Conservation (phyloP, 1,140 invertebrate species). For the Trypoxylus dichotomus region DNA sequence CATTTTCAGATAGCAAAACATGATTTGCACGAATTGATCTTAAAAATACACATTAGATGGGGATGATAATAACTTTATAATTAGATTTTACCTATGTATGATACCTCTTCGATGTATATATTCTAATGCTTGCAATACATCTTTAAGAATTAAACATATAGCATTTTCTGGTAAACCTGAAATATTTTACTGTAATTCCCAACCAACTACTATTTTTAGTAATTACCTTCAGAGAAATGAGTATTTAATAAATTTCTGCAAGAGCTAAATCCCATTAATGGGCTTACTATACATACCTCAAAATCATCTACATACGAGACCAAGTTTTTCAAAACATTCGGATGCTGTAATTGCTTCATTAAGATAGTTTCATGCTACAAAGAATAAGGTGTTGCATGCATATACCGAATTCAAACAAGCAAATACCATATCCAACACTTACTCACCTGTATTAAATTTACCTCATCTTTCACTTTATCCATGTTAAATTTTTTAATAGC, state of each 20-base stretch:
- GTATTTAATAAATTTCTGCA: constrained; percentile 76
- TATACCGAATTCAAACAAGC: neutral
- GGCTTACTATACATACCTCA: constrained; percentile 77
- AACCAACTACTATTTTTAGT: neutral
- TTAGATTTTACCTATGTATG: constrained; percentile 73
- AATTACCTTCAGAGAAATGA: constrained; percentile 70
- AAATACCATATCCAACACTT: neutral
- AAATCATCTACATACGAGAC: constrained; percentile 73
- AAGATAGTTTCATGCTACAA: constrained; percentile 73
- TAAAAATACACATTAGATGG: neutral
- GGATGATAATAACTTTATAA: neutral
- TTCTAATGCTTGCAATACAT: constrained; percentile 75
- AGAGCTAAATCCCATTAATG: constrained; percentile 80
- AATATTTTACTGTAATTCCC: constrained; percentile 29
- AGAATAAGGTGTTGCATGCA: constrained; percentile 27
- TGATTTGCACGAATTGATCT: constrained; percentile 83
- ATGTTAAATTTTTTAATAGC: constrained; percentile 76
- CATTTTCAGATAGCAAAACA: constrained; percentile 72
- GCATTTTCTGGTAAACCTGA: constrained; percentile 75
- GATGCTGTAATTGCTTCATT: constrained; percentile 75
- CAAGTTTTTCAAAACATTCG: constrained; percentile 73
- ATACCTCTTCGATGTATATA: constrained; percentile 84
- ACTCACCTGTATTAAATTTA: constrained; percentile 66
- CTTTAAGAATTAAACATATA: constrained; percentile 76
- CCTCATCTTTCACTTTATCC: constrained; percentile 68